Conservation (phyloP, 2,797 vertebrate genomes). For the Adelosebastes latens region DNA sequence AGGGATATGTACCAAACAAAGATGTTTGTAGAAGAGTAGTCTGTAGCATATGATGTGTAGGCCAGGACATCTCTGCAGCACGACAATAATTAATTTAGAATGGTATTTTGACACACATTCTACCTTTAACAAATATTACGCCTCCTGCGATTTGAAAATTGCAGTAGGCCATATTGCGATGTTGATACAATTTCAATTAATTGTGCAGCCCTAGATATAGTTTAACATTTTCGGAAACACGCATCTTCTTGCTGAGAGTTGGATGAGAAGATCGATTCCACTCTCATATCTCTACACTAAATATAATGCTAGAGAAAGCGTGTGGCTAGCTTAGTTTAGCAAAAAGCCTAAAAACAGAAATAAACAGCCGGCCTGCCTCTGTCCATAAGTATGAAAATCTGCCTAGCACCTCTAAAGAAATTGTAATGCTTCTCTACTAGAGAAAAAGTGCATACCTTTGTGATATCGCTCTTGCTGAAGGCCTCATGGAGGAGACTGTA, state of each 20-base stretch:
- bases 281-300: background rate
- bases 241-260: background rate
- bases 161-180: no score
- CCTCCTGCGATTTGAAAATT: no score
- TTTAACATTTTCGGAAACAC: background rate
- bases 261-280: background rate
- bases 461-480: conserved; percentile 67
- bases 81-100: no score
- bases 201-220: no score
- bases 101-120: no score
- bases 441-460: conserved; percentile 57
- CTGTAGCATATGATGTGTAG: no score
- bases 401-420: background rate
- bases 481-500: conserved; percentile 74
- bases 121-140: no score
- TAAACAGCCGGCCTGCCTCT: background rate
- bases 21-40: no score
- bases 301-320: background rate
- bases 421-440: background rate
- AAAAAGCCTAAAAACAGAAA: background rate
- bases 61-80: no score
- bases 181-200: no score
- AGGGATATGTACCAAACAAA: no score
- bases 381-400: background rate
- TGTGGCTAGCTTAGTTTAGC: background rate